Conservation (phyloP, 2,113 vertebrate species). For the Lepus americanus region DNA sequence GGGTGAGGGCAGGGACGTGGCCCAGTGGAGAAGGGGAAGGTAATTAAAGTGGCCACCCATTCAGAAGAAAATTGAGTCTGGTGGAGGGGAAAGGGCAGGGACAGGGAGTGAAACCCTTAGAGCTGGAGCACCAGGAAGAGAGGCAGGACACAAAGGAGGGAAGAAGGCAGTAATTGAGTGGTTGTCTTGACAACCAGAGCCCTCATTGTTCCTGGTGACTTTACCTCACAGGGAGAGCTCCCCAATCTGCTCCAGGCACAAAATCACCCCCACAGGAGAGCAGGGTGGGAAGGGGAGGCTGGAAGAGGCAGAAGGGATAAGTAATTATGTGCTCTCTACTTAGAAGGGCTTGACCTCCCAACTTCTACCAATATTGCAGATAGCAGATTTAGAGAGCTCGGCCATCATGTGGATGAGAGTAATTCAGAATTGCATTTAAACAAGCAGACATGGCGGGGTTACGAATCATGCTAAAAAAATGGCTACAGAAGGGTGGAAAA, state of each 20-base stretch:
- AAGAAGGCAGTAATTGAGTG: slow-evolving; percentile 20
- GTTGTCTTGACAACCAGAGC: slow-evolving; percentile 65
- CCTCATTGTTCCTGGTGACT: background rate
- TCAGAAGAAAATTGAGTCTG: slow-evolving; percentile 48
- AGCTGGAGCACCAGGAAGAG: slow-evolving; percentile 11
- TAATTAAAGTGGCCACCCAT: slow-evolving; percentile 71
- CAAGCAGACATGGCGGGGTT: background rate
- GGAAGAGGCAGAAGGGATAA: background rate
- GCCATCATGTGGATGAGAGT: background rate
- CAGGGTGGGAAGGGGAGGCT: background rate
- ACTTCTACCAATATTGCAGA: background rate
- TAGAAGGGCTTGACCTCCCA: background rate
- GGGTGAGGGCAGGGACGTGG: background rate
- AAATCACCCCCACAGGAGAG: background rate
- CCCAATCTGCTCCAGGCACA: slow-evolving; percentile 34
- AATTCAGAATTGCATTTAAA: background rate
- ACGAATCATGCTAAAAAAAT: background rate
- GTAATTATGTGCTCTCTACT: background rate
- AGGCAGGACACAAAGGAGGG: slow-evolving; percentile 33
- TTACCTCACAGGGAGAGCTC: slow-evolving; percentile 57
- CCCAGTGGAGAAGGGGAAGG: background rate
- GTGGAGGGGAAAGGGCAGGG: slow-evolving; percentile 21
- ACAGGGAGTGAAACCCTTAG: background rate
- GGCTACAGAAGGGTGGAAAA: background rate
- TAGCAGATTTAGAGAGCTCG: background rate